Conservation (phyloP, 1,140 invertebrate species). For the Drosophila nasuta region DNA sequence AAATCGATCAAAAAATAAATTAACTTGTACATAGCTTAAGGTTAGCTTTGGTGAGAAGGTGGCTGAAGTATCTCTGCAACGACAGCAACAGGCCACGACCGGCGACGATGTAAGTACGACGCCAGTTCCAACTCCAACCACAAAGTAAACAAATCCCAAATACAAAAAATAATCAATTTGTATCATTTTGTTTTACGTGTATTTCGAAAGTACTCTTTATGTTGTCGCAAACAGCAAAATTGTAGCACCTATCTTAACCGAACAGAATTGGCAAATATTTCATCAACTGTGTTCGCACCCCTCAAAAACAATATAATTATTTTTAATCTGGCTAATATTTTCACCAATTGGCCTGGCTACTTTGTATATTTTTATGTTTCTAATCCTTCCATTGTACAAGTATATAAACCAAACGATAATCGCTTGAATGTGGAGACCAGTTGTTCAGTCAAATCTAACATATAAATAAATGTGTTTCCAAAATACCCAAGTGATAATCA, state of each 20-base stretch:
- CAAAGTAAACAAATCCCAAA: constrained; percentile 41
- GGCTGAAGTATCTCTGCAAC: constrained; percentile 72
- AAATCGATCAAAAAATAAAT: constrained; percentile 37
- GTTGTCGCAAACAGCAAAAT: constrained; percentile 33
- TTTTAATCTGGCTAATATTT: constrained; percentile 51
- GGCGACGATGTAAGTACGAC: constrained; percentile 78
- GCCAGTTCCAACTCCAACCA: constrained; percentile 53
- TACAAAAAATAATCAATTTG: constrained; percentile 31
- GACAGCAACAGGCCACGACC: constrained; percentile 74
- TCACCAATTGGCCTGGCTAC: constrained; percentile 65
- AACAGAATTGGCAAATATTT: constrained; percentile 30
- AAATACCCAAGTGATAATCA: too few species aligned
- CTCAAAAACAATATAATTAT: constrained; percentile 35
- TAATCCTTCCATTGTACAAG: constrained; percentile 40
- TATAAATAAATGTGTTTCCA: too few species aligned
- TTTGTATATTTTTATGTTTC: constrained; percentile 60
- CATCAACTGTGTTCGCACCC: constrained; percentile 45
- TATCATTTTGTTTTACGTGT: constrained; percentile 28
- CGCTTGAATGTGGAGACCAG: constrained; percentile 4
- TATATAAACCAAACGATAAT: constrained; percentile 11
- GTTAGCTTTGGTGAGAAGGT: constrained; percentile 76
- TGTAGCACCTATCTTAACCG: constrained; percentile 29
- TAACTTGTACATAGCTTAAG: constrained; percentile 72
- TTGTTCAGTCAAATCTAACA: neutral
- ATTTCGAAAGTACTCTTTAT: constrained; percentile 30